phyloP scores from a whole-genome alignment of 2,888 invertebrate genomes.

The Andrena hattorfiana region DNA sequence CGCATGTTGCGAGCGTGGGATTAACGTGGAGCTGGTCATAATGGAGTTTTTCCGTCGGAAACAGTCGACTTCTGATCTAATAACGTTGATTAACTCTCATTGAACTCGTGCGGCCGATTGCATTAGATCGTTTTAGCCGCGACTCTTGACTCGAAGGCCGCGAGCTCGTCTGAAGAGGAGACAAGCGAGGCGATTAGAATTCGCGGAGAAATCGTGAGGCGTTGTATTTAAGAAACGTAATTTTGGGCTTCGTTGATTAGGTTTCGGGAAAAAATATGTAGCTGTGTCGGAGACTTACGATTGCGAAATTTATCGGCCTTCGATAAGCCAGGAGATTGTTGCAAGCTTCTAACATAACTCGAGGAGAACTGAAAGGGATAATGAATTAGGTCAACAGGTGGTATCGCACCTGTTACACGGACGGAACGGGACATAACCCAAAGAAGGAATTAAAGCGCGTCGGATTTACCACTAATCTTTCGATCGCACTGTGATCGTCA shows the following conservation, averaged over 20 bases:
- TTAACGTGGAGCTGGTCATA: neutral
- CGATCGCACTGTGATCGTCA: too few species aligned
- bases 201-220: neutral
- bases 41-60: neutral
- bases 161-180: neutral
- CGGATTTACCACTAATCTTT: too few species aligned
- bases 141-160: neutral
- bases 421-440: too few species aligned
- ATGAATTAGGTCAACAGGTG: slow-evolving; percentile 45
- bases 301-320: neutral
- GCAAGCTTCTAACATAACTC: neutral
- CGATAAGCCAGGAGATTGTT: too few species aligned
- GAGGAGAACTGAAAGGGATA: neutral
- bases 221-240: neutral
- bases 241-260: too few species aligned
- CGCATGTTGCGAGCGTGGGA: slow-evolving; percentile 43
- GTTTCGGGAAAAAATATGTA: too few species aligned
- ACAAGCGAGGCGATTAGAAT: neutral
- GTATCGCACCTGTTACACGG: neutral
- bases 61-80: slow-evolving; percentile 34
- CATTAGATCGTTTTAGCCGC: slow-evolving; percentile 8
- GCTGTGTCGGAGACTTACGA: neutral
- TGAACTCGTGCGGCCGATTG: slow-evolving; percentile 24
- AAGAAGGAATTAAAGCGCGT: too few species aligned
- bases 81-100: slow-evolving; percentile 43